Evolutionary conservation across 2,888 invertebrate species (phyloP).

Genomic region (Baronia brevicornis): DNA sequence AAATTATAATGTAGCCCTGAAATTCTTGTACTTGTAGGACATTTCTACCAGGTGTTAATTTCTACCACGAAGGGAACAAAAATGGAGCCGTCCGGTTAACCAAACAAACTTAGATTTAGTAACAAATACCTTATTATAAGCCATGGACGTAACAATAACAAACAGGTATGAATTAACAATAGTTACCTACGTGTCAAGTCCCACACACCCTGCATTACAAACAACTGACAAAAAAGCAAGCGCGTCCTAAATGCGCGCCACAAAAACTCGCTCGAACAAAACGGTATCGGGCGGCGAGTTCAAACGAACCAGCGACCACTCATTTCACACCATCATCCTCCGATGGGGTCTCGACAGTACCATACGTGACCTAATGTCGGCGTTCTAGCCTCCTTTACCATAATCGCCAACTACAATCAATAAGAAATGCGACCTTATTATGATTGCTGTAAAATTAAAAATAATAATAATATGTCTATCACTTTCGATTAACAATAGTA

Average conservation of each 20-base stretch:
- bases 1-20: too few species aligned
- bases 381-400: slow-evolving; percentile 28
- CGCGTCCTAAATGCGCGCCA: slow-evolving; percentile 62
- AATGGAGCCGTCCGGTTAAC: slow-evolving; percentile 13
- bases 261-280: slow-evolving; percentile 61
- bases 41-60: too few species aligned
- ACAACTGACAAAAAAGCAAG: slow-evolving; percentile 66
- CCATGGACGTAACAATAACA: slow-evolving; percentile 56
- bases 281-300: slow-evolving; percentile 62
- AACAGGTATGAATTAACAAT: slow-evolving; percentile 66
- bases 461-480: slow-evolving; percentile 1
- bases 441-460: slow-evolving; percentile 3
- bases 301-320: slow-evolving; percentile 55
- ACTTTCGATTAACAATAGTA: slow-evolving; percentile 20
- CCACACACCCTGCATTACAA: slow-evolving; percentile 73
- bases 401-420: slow-evolving; percentile 20
- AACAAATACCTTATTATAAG: slow-evolving; percentile 30
- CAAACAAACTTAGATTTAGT: slow-evolving; percentile 32
- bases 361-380: slow-evolving; percentile 66
- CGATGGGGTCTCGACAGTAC: slow-evolving; percentile 37
- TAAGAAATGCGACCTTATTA: slow-evolving; percentile 27
- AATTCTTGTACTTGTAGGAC: too few species aligned
- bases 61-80: too few species aligned
- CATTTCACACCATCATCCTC: slow-evolving; percentile 65
- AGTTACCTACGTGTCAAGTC: slow-evolving; percentile 71